These are phyloP conservation scores for Maconellicoccus hirsutus DNA, from an alignment of 1,140 invertebrate species.

Conservation along the genomic window DNA sequence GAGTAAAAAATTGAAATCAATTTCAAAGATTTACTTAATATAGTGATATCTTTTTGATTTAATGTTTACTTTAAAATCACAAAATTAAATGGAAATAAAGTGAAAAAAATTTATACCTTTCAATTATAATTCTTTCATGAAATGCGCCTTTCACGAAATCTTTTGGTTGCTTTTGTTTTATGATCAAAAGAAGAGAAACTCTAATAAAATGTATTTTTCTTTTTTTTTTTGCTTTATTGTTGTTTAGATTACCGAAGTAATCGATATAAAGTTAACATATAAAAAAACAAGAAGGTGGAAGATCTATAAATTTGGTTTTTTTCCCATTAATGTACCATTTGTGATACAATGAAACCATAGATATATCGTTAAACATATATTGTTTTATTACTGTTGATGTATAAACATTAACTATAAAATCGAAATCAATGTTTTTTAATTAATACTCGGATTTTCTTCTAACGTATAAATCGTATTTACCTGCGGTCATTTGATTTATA, in stretches of 20 bases:
- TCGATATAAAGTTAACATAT: background rate
- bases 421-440: constrained; percentile 16
- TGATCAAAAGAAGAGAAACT: too few relatives aligned
- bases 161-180: too few relatives aligned
- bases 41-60: too few relatives aligned
- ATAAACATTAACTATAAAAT: constrained; percentile 14
- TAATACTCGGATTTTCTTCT: constrained; percentile 10
- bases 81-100: too few relatives aligned
- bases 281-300: constrained; percentile 15
- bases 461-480: constrained; percentile 13
- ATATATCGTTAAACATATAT: constrained; percentile 16
- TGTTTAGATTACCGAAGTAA: background rate
- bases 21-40: too few relatives aligned
- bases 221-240: background rate
- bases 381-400: constrained; percentile 20
- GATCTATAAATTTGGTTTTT: constrained; percentile 2
- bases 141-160: too few relatives aligned
- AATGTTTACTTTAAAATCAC: too few relatives aligned
- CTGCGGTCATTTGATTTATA: background rate
- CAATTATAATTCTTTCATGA: too few relatives aligned
- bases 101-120: too few relatives aligned
- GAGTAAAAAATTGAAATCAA: too few relatives aligned
- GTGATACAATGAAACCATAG: constrained; percentile 16
- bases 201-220: too few relatives aligned
- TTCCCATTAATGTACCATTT: constrained; percentile 2